A percentile compares a stretch with the other conserved stretches of the same genome.
phyloP scores from a whole-genome alignment of 1,140 invertebrate species.

The Drosophila tristis region DNA sequence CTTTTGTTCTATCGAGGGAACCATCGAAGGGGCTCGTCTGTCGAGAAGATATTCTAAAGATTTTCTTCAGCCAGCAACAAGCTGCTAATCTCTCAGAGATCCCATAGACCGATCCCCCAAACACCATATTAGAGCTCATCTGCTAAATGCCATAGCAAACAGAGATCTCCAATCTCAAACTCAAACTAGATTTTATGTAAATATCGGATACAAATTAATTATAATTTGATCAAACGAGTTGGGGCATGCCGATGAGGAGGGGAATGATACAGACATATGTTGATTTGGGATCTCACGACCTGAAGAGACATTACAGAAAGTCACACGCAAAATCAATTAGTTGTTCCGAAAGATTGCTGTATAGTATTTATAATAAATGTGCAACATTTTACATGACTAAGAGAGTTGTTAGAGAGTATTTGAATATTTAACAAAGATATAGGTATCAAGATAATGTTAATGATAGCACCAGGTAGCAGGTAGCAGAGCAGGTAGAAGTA shows the following conservation, averaged over 20 bases:
- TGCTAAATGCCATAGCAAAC: conserved; percentile 61
- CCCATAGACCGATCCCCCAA: neutral
- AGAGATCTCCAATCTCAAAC: conserved; percentile 16
- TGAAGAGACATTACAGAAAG: conserved; percentile 26
- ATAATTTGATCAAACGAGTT: conserved; percentile 36
- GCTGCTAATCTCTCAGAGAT: conserved; percentile 55
- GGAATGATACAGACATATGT: too few species aligned
- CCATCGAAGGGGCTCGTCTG: conserved; percentile 52
- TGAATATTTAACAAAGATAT: conserved; percentile 45
- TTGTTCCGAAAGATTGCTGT: conserved; percentile 40
- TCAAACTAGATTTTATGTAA: conserved; percentile 66
- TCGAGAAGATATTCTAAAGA: neutral
- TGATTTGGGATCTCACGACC: conserved; percentile 14
- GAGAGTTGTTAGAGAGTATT: conserved; percentile 16
- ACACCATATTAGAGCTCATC: conserved; percentile 40
- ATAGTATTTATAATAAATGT: conserved; percentile 21
- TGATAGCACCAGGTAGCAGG: conserved; percentile 42
- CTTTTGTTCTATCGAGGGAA: too few species aligned
- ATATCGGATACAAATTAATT: conserved; percentile 24
- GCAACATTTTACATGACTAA: conserved; percentile 47
- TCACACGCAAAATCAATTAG: conserved; percentile 55
- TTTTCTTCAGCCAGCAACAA: conserved; percentile 15
- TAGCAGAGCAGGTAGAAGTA: too few species aligned
- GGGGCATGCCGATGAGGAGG: neutral
- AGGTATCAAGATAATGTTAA: conserved; percentile 34